These are phyloP conservation scores for Laticauda colubrina DNA, from an alignment of 2,113 vertebrate species.

Conservation along the genomic window DNA sequence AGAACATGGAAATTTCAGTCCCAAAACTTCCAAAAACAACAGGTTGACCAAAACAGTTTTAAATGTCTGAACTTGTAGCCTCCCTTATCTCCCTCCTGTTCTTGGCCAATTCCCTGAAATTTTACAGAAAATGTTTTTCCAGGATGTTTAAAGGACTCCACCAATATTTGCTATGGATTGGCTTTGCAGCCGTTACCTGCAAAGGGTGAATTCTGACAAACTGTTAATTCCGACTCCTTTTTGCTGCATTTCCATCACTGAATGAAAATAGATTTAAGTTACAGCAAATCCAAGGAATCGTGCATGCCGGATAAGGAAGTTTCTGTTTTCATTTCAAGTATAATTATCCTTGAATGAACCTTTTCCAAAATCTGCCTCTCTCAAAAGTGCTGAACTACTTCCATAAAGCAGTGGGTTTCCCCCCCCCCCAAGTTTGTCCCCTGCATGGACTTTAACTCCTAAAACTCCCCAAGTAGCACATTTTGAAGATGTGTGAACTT, in stretches of 20 bases:
- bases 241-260: neutral
- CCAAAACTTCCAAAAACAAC: neutral
- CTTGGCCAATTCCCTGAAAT: neutral
- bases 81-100: neutral
- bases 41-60: neutral
- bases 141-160: neutral
- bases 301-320: neutral
- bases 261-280: neutral
- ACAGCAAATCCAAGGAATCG: neutral
- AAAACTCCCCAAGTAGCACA: neutral
- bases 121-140: neutral
- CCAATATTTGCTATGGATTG: neutral
- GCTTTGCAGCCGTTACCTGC: neutral
- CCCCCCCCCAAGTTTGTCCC: no score
- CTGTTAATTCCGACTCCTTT: neutral
- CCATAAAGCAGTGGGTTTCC: neutral
- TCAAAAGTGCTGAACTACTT: neutral
- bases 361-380: neutral
- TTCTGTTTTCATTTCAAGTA: neutral
- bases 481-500: neutral
- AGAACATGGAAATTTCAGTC: neutral
- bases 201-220: neutral
- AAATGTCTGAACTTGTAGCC: neutral
- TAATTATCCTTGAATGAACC: neutral
- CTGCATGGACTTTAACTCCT: neutral